phyloP scores from a whole-genome alignment of 1,140 invertebrate species.

The Drosophila grimshawi region DNA sequence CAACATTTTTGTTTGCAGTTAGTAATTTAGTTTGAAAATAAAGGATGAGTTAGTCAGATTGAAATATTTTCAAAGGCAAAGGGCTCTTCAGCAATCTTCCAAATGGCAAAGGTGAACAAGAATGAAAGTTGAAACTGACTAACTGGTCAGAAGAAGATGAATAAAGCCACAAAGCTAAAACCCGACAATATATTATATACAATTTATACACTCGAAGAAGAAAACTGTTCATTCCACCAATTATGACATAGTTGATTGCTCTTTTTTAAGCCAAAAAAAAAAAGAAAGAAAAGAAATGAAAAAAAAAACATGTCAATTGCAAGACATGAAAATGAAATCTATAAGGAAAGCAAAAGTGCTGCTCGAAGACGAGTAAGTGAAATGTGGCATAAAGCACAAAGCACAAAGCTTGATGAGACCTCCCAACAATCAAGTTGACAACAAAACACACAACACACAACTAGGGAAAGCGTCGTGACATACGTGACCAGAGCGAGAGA shows the following conservation, averaged over 20 bases:
- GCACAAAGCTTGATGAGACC: no score
- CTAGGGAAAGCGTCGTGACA: neutral
- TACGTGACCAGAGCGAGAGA: neutral
- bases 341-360: neutral
- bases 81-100: no score
- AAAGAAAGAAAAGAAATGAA: neutral
- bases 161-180: no score
- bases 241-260: neutral
- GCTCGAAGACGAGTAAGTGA: neutral
- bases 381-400: neutral
- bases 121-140: no score
- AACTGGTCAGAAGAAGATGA: no score
- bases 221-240: neutral
- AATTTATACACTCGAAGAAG: no score
- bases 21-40: no score
- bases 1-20: no score
- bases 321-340: constrained; percentile 5
- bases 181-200: no score
- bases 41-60: no score
- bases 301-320: constrained; percentile 7
- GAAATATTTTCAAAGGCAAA: no score
- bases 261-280: neutral
- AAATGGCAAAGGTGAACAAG: no score
- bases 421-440: neutral
- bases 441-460: neutral